Evolutionary conservation across 2,113 vertebrate genomes (phyloP).

Genomic region (Nycticorax nycticorax): DNA sequence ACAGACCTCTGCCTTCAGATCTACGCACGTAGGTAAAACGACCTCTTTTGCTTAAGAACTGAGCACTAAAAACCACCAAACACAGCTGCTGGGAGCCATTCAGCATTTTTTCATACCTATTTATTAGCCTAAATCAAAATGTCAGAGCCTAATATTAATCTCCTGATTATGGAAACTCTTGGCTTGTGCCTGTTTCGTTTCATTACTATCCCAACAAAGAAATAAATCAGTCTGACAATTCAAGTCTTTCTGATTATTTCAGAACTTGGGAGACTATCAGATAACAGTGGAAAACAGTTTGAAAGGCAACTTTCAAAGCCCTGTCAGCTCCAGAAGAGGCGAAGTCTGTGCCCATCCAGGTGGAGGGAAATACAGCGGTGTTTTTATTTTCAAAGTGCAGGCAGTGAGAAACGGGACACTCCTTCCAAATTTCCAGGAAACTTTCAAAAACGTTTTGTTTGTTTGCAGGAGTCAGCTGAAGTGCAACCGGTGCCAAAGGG

Average conservation of each 20-base stretch:
- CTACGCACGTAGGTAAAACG: background rate
- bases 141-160: slow-evolving; percentile 1
- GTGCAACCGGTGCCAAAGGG: background rate
- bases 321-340: background rate
- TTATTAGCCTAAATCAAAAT: slow-evolving; percentile 35
- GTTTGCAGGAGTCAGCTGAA: slow-evolving; percentile 42
- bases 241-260: background rate
- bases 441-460: background rate
- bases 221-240: background rate
- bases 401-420: background rate
- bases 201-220: background rate
- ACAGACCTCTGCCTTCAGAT: background rate
- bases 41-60: background rate
- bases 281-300: background rate
- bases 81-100: background rate
- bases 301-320: background rate
- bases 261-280: background rate
- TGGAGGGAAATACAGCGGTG: background rate
- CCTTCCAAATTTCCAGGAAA: background rate
- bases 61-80: background rate
- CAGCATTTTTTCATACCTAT: background rate
- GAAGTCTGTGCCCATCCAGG: background rate
- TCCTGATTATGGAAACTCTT: background rate
- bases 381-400: background rate
- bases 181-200: background rate